Evolutionary conservation across 2,888 invertebrate species (phyloP), one percentile per base, ranked within the genome.

Genomic region (Unio pictorum): DNA sequence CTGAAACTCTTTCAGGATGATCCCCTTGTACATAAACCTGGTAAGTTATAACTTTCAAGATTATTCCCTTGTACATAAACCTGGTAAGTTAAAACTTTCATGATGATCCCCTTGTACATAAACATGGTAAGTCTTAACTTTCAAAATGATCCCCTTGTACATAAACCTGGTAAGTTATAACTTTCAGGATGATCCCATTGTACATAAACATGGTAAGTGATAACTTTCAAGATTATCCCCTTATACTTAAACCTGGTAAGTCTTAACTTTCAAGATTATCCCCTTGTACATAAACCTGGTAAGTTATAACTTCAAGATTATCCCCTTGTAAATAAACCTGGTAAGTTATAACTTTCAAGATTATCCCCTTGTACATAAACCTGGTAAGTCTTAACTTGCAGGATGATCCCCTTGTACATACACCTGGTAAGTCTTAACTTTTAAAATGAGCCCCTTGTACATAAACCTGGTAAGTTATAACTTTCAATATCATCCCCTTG

Each of bases 1-100:
- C 77, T 93, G 69, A 82, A 89, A 55, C 72, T 93, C 7, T 93
- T 93, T 83, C 90, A 92, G 81, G 87, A 92, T 84, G 93, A 93
- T 81, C 90, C 91, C 15, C 85, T 93, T 0, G 82, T 91, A 28
- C 87, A 88, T 72, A 88, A 90, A 74, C 93, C 92, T 80, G 92
- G 92, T 91, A 80, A 79, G 69, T 59, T 28, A 8, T 34, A 34
- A 34, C 34, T 93, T 93, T 84, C 90, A 92, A 81, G 87, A 92
- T 84, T 93, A 93, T 81, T 90, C 91, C 17, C 85, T 93, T 0
- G 82, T 91, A 28, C 87, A 88, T 72, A 88, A 90, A 74, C 93
- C 92, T 80, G 92, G 92, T 91, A 80, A 78, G 69, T 59, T 28
- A 8, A 7, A 34, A 34, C 34, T 93, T 93, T 84, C 90, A 92